Percentiles rank a stretch among this genome's conserved stretches.
phyloP scores from a whole-genome alignment of 2,797 vertebrate genomes.

The Cossypha caffra region DNA sequence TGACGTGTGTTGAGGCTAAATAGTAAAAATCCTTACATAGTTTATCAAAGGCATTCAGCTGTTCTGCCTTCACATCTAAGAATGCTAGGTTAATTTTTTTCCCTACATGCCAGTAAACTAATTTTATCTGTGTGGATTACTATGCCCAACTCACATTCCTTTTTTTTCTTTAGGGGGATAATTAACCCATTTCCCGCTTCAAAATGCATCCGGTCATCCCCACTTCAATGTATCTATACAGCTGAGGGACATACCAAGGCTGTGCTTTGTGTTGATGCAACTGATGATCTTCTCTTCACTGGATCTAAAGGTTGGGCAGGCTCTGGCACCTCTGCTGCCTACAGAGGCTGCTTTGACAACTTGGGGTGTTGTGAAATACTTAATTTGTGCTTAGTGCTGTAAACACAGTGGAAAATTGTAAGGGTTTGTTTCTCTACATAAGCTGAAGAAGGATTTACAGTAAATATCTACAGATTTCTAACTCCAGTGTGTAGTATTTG shows the following conservation, averaged over 20 bases:
- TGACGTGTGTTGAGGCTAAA: not conserved
- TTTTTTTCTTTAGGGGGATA: constrained; percentile 83
- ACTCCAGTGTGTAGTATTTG: not conserved
- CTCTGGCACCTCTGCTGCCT: not conserved
- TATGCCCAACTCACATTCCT: not conserved
- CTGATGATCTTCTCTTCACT: constrained; percentile 96
- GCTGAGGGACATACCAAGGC: constrained; percentile 97
- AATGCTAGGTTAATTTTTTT: not conserved
- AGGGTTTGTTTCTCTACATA: not conserved
- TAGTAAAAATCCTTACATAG: not conserved
- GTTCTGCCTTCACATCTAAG: not conserved
- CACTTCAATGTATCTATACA: constrained; percentile 86
- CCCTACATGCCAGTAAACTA: not conserved
- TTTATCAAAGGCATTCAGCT: not conserved
- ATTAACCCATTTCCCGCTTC: constrained; percentile 86
- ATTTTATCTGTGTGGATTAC: not conserved
- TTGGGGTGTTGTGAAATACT: not conserved
- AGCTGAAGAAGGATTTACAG: not conserved
- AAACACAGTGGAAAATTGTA: not conserved
- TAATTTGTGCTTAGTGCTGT: not conserved
- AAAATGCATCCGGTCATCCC: constrained; percentile 76
- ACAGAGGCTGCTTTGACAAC: not conserved
- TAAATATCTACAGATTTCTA: not conserved
- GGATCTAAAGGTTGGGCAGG: constrained; percentile 90
- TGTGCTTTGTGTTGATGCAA: constrained; percentile 92